phyloP scores from a whole-genome alignment of 1,140 invertebrate genomes.

The Geopemphigus sp. region DNA sequence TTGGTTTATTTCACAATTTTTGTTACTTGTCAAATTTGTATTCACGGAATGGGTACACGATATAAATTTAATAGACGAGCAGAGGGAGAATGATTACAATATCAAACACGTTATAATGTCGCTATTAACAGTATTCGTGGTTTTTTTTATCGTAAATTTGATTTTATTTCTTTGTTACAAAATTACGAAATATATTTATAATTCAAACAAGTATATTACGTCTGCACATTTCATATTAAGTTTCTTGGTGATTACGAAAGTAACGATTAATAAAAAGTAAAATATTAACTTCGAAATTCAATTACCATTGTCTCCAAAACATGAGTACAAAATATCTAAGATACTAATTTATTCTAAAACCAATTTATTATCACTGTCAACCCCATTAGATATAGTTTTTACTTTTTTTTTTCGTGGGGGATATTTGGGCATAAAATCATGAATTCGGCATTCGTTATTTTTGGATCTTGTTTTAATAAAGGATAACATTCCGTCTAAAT shows the following conservation, averaged over 20 bases:
- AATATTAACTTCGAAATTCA: background rate
- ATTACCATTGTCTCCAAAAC: conserved; percentile 19
- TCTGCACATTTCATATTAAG: background rate
- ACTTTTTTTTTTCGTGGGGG: conserved; percentile 12
- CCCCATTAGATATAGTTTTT: conserved; percentile 5
- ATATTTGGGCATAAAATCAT: conserved; percentile 45
- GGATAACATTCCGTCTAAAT: conserved; percentile 38
- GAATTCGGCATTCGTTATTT: conserved; percentile 23
- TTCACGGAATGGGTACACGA: background rate
- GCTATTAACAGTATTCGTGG: conserved; percentile 16
- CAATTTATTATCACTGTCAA: conserved; percentile 18
- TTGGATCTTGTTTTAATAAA: conserved; percentile 44
- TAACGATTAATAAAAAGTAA: too few species aligned
- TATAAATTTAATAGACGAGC: background rate
- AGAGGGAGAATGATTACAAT: conserved; percentile 1
- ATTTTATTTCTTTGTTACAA: background rate
- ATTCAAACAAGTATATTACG: background rate
- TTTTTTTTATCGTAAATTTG: conserved; percentile 16
- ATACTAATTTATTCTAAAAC: too few species aligned
- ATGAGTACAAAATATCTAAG: conserved; percentile 48
- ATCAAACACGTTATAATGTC: background rate
- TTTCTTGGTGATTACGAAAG: background rate
- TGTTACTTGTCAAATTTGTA: background rate
- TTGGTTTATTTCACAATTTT: conserved; percentile 1
- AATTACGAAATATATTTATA: background rate